Percentiles rank a stretch among this genome's conserved stretches.
phyloP scores from a whole-genome alignment of 1,140 invertebrate species.

The Drosophila oshimai region DNA sequence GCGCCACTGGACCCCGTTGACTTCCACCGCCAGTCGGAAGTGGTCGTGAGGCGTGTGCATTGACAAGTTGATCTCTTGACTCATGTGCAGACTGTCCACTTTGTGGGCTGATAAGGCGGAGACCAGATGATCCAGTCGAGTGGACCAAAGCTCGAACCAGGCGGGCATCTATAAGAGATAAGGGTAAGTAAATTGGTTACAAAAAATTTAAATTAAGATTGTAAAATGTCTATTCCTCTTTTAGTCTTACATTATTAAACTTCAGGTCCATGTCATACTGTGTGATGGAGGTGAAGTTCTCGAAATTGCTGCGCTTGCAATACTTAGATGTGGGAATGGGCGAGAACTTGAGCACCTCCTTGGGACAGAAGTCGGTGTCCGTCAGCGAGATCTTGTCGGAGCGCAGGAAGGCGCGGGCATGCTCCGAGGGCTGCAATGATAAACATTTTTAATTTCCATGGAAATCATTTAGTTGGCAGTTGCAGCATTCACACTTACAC shows the following conservation, averaged over 20 bases:
- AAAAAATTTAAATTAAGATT: too few relatives aligned
- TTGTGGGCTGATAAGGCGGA: conserved; percentile 70
- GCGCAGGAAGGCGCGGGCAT: conserved; percentile 68
- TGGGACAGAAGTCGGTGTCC: conserved; percentile 78
- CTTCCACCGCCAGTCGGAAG: conserved; percentile 69
- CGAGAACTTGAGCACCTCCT: conserved; percentile 79
- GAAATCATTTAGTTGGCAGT: not conserved
- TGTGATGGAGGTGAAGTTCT: conserved; percentile 78
- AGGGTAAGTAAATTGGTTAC: not conserved
- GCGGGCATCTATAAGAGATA: conserved; percentile 66
- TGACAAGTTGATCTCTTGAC: conserved; percentile 66
- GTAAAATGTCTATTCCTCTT: not conserved
- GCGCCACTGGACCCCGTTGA: conserved; percentile 74
- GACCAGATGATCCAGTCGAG: conserved; percentile 73
- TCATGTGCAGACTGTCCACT: conserved; percentile 73
- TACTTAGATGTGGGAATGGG: conserved; percentile 78
- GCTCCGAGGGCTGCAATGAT: conserved; percentile 67
- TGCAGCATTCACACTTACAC: conserved; percentile 50
- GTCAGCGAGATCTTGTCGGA: conserved; percentile 70
- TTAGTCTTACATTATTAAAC: conserved; percentile 66
- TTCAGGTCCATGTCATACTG: conserved; percentile 78
- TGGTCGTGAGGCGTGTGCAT: conserved; percentile 73
- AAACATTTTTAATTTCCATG: not conserved
- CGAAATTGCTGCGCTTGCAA: conserved; percentile 79
- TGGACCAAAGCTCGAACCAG: conserved; percentile 80